These are phyloP conservation scores for Atta cephalotes DNA, from an alignment of 1,140 invertebrate species.

Conservation along the genomic window DNA sequence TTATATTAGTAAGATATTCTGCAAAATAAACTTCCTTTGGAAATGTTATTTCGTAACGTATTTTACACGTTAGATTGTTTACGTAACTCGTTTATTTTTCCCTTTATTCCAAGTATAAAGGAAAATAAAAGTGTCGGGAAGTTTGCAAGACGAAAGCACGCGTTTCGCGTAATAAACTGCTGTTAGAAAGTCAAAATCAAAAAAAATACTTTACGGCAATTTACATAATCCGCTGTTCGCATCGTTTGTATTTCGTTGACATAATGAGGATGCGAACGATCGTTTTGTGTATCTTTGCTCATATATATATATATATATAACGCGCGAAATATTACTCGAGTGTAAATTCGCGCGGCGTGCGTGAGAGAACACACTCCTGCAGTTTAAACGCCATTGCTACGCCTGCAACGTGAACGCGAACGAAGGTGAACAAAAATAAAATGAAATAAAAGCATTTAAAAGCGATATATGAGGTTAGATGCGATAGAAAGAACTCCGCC, in stretches of 20 bases:
- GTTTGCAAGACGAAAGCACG: conserved; percentile 7
- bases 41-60: not conserved
- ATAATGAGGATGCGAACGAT: not conserved
- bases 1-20: not conserved
- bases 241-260: conserved; percentile 10
- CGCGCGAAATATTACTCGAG: not conserved
- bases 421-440: conserved; percentile 10
- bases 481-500: conserved; percentile 10
- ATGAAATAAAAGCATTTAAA: conserved; percentile 23
- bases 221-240: conserved; percentile 48
- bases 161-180: conserved; percentile 33
- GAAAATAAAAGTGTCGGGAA: not conserved
- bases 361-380: conserved; percentile 1
- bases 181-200: conserved; percentile 11
- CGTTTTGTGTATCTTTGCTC: not conserved
- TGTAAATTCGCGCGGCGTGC: not conserved
- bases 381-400: conserved; percentile 22
- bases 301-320: not conserved
- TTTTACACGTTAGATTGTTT: not conserved
- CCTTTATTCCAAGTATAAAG: not conserved
- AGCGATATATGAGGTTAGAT: conserved; percentile 10
- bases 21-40: not conserved
- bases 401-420: not conserved
- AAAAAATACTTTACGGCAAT: conserved; percentile 48
- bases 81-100: not conserved